Percentiles rank a stretch among this genome's conserved stretches.
These are phyloP conservation scores for Triplophysa dalaica DNA, from an alignment of 2,113 vertebrate species.

Conservation along the genomic window DNA sequence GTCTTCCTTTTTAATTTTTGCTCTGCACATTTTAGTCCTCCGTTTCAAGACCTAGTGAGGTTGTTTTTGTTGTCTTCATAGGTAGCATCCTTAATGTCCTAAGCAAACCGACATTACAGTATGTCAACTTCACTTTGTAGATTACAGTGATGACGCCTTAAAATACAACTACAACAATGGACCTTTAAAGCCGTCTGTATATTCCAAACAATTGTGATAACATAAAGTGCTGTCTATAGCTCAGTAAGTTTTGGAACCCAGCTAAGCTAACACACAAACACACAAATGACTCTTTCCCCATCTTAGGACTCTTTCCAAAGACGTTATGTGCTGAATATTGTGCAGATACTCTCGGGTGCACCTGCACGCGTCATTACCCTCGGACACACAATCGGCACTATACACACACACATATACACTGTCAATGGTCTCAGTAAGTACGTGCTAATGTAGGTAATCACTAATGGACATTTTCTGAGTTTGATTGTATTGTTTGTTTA, in stretches of 20 bases:
- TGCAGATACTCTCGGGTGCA: background rate
- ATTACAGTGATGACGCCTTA: too few relatives aligned
- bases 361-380: conserved; percentile 33
- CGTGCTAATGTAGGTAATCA: conserved; percentile 41
- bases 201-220: too few relatives aligned
- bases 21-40: background rate
- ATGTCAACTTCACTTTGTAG: too few relatives aligned
- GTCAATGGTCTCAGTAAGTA: background rate
- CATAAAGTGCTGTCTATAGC: conserved; percentile 5
- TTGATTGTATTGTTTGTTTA: conserved; percentile 21
- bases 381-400: conserved; percentile 2
- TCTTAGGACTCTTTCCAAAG: conserved; percentile 10
- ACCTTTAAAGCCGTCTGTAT: too few relatives aligned
- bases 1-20: background rate
- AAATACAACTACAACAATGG: too few relatives aligned
- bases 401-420: conserved; percentile 20
- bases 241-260: conserved; percentile 8
- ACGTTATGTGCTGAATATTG: conserved; percentile 1
- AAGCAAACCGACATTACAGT: too few relatives aligned
- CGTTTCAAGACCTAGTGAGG: background rate
- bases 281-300: conserved; percentile 16
- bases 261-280: conserved; percentile 4
- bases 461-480: conserved; percentile 30
- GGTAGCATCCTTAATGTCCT: too few relatives aligned
- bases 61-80: too few relatives aligned